These are phyloP conservation scores for Leptopilina boulardi DNA, from an alignment of 1,140 invertebrate genomes.

Conservation along the genomic window DNA sequence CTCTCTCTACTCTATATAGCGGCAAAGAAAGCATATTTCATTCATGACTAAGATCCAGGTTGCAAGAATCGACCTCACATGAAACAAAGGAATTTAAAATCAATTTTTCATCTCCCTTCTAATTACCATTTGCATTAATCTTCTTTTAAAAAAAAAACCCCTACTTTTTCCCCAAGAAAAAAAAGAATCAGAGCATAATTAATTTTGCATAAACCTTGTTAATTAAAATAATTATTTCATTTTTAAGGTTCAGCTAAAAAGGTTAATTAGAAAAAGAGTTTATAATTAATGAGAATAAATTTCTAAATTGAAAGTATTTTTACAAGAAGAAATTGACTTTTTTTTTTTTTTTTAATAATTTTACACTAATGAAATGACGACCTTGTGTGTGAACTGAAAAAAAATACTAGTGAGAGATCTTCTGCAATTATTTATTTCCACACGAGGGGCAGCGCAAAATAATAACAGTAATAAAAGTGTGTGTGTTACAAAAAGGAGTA, in stretches of 20 bases:
- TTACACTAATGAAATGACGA: neutral
- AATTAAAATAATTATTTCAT: neutral
- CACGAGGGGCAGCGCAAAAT: slow-evolving; percentile 4
- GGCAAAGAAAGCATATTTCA: slow-evolving; percentile 16
- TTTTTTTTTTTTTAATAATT: no score
- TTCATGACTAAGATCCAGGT: slow-evolving; percentile 30
- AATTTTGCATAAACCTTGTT: slow-evolving; percentile 6
- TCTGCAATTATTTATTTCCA: slow-evolving; percentile 24
- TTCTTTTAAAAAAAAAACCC: no score
- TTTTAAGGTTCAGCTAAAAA: neutral
- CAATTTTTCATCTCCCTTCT: neutral
- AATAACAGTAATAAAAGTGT: slow-evolving; percentile 22
- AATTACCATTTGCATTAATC: slow-evolving; percentile 23
- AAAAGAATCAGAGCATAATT: neutral
- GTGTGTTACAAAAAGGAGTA: slow-evolving; percentile 11
- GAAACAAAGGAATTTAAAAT: slow-evolving; percentile 24
- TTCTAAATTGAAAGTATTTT: no score
- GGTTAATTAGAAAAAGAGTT: neutral
- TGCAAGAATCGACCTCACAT: neutral
- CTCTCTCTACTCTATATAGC: neutral
- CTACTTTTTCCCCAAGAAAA: no score
- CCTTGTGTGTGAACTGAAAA: slow-evolving; percentile 3
- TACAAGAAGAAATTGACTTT: no score
- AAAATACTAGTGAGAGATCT: neutral
- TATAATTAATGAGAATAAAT: neutral